Evolutionary conservation across 2,888 invertebrate species (phyloP).

Genomic region (Clostera curtula): DNA sequence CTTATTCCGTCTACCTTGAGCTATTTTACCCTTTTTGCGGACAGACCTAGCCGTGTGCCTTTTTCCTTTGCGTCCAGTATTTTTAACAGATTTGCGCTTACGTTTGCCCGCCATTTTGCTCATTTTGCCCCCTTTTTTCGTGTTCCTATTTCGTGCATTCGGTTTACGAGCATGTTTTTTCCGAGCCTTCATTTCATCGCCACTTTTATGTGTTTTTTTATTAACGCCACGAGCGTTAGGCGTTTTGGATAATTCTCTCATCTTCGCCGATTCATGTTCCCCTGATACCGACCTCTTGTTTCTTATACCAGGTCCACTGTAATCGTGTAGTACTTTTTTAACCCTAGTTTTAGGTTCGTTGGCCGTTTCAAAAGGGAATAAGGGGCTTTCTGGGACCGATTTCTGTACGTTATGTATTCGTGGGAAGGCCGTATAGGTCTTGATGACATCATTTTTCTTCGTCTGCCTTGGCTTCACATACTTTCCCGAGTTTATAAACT

Average conservation of each 20-base stretch:
- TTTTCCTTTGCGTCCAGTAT: constrained; percentile 5
- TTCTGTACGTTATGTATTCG: constrained; percentile 1
- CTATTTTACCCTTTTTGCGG: constrained; percentile 2
- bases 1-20: not conserved
- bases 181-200: no score
- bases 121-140: not conserved
- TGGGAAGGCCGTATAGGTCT: constrained; percentile 40
- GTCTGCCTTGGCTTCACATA: constrained; percentile 16
- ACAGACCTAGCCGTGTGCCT: no score
- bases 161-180: not conserved
- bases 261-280: no score
- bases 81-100: constrained; percentile 1
- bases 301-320: constrained; percentile 16
- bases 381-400: constrained; percentile 33
- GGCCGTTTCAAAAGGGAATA: constrained; percentile 26
- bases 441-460: constrained; percentile 5
- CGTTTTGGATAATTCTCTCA: no score
- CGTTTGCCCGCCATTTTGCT: no score
- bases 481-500: constrained; percentile 34
- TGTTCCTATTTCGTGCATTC: not conserved
- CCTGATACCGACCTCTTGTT: constrained; percentile 24
- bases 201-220: no score
- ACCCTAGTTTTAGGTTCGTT: constrained; percentile 28
- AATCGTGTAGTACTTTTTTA: constrained; percentile 38
- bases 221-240: no score